Conservation (phyloP, 2,113 vertebrate species). For the Amia ocellicauda region DNA sequence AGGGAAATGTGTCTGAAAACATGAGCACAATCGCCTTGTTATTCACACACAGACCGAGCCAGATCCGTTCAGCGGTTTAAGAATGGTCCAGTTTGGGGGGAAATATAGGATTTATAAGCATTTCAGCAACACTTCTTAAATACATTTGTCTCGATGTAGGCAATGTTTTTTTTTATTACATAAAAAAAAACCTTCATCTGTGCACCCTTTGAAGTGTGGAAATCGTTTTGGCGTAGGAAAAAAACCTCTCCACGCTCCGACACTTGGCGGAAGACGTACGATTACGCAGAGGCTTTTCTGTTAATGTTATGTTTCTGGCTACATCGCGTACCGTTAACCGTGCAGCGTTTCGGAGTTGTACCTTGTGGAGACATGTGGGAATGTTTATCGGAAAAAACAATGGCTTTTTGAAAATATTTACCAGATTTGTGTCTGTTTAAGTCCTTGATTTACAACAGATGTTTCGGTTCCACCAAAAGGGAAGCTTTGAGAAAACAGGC, state of each 20-base stretch:
- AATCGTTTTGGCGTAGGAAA: background rate
- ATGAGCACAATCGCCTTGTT: no score
- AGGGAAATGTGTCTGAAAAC: no score
- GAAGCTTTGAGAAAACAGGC: no score
- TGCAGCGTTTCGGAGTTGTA: background rate
- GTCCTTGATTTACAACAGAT: slow-evolving; percentile 63
- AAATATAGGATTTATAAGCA: no score
- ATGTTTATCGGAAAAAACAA: slow-evolving; percentile 5
- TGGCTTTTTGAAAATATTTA: slow-evolving; percentile 1
- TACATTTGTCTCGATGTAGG: no score
- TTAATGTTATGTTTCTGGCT: background rate
- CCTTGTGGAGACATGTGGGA: slow-evolving; percentile 1
- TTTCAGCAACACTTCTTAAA: no score
- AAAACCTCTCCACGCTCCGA: background rate
- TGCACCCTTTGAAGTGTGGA: background rate
- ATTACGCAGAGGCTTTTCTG: no score
- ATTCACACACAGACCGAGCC: no score
- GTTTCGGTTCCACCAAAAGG: slow-evolving; percentile 46
- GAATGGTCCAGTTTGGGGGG: no score
- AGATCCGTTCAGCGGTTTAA: no score
- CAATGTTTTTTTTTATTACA: no score
- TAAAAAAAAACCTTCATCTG: no score
- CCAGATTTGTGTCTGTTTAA: slow-evolving; percentile 46
- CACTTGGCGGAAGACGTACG: background rate
- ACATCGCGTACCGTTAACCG: background rate